Conservation (phyloP, 2,888 invertebrate genomes). For the Cantharis nigra region DNA sequence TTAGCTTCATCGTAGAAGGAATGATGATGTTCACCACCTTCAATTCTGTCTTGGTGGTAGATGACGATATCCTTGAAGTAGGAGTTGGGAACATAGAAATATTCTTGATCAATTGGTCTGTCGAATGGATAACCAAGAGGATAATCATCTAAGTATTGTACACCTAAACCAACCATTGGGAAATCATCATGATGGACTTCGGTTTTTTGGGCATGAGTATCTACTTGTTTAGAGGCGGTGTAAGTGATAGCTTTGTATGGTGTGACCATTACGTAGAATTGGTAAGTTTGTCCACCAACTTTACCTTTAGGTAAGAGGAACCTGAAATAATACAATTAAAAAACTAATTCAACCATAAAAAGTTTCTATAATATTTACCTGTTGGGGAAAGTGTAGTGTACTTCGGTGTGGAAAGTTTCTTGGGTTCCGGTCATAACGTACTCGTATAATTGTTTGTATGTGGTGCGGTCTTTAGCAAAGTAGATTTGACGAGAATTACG, state of each 20-base stretch:
- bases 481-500: constrained; percentile 72
- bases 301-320: constrained; percentile 73
- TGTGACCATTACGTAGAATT: constrained; percentile 58
- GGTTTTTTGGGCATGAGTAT: not conserved
- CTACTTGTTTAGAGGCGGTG: not conserved
- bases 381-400: constrained; percentile 71
- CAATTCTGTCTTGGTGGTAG: not conserved
- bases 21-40: not conserved
- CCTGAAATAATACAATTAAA: constrained; percentile 31
- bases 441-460: constrained; percentile 67
- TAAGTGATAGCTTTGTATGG: constrained; percentile 44
- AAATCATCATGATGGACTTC: not conserved
- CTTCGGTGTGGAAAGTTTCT: constrained; percentile 60
- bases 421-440: constrained; percentile 63
- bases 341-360: not conserved
- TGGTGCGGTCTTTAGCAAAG: constrained; percentile 66
- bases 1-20: not conserved
- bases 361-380: constrained; percentile 40
- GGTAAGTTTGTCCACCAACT: constrained; percentile 63
- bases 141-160: not conserved
- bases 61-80: constrained; percentile 8
- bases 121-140: constrained; percentile 10
- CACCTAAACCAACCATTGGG: constrained; percentile 7
- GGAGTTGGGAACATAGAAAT: constrained; percentile 4
- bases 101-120: constrained; percentile 1